Base-by-base conservation (phyloP, 2,113 vertebrate genomes). In the Tragelaphus strepsiceros region DNA sequence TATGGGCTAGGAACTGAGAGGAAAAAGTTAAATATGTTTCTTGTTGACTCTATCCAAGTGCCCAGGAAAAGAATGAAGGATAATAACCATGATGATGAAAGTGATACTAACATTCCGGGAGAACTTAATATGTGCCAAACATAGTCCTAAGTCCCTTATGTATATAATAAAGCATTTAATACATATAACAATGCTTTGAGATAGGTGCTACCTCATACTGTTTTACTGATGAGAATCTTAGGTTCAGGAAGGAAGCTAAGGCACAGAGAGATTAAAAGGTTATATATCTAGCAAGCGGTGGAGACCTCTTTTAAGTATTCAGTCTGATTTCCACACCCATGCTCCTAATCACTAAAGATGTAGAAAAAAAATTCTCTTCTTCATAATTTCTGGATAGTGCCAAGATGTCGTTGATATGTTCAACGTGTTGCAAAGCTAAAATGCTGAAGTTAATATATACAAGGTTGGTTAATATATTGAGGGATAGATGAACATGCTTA, bases 371-470 rank as follows among this genome's bases (percentile, higher is more conserved):
- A 14, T 81, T 88, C 10, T 5, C 51, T 95, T 61, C 53, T 84
- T 88, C 32, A 51, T 64, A 95, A 49, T 93, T 12, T 96, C 97
- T 90, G 26, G 8, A 12, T 80, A 74, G 77, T 82, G 49, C 92
- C 53, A 96, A 94, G 92, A 93, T 90, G 24, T 22, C 61, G 91
- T 77, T 71, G 71, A 43, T 43, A 62, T 82, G 64, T 51, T 92
- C 39, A 93, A 10, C 43, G 43, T 35, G n/a, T 21, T 84, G 14
- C 80, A 81, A 92, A 96, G 26, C 64, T 39, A 58, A 85, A 77
- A 56, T 32, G 94, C 22, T 91, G 14, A 95, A 56, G 28, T 81
- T 97, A 97, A 88, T 96, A 96, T 93, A 81, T 95, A 82, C 28
- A 93, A 89, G 17, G 10, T 88, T 84, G 16, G 28, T 56, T 88